Evolutionary conservation across 35 echinoderm and acorn worm species (phyloP), one percentile per base, ranked within the genome.

Genomic region (Nesometra sesokonis): DNA sequence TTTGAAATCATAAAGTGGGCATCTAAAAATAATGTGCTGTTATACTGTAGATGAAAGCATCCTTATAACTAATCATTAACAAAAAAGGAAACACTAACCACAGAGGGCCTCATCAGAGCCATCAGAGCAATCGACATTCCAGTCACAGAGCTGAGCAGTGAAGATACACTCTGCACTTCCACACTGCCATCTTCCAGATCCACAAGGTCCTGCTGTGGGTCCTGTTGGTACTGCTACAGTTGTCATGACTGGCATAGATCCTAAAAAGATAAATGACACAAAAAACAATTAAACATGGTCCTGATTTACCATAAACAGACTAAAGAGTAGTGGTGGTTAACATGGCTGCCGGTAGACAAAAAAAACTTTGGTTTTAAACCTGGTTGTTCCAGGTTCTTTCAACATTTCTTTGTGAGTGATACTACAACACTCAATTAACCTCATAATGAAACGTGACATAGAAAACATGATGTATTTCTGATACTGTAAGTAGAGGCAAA

Each of bases 121-220:
- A 76, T 93, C 92, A 0, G 57, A 17, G 31, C 92, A 93, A 77
- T 93, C 88, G 0, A 57, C 47, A 29, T 84, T 86, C 37, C 85
- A 93, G 38, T 93, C 84, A 84, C 92, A 93, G 57, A 78, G 77
- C 0, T 87, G 79, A 31, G 27, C 76, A 21, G n/a, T 57, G 30
- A 82, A 47, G 37, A 93, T 93, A 80, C 92, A 93, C 21, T 35
- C 30, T 32, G n/a, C 79, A 79, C 87, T 78, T 3, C 29, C 47
- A 40, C 92, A 93, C 80, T 89, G 85, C 88, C 88, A 93, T 77
- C 52, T 77, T n/a, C 77, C 92, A 2, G 34, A 33, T 21, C 92
- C 92, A 57, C 92, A 93, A 0, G 84, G 88, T 21, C 88, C 88
- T 0, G 46, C n/a, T 0, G 88, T 84, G n/a, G 52, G 52, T 67